Evolutionary conservation across 2,113 vertebrate genomes (phyloP), one percentile per base, ranked within the genome.

Genomic region (Zosterops pallidus): DNA sequence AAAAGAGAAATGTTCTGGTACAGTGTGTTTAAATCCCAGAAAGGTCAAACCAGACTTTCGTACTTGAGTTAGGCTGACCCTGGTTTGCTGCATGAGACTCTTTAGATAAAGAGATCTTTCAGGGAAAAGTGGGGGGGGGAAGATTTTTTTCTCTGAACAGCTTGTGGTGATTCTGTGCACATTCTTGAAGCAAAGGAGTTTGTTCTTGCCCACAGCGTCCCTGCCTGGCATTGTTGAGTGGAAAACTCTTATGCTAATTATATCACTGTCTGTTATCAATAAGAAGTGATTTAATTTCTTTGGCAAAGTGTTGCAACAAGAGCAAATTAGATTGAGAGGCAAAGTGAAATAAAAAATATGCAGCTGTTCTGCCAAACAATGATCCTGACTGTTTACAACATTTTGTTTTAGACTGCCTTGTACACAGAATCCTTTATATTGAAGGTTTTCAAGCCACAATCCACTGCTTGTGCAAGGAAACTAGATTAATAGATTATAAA

Each of bases 231-330:
- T 93, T 90, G 85, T 78, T 55, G 84, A 97, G 87, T 87, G 65
- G 72, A 89, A 96, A 84, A 89, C 83, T 91, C 93, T 78, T 84
- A 77, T 49, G 92, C 60, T 94, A 92, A 93, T 94, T 83, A 90
- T 96, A 83, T 83, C 91, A 39, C 80, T 95, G 93, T 71, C 87
- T 95, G 85, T 94, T 92, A 96, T 90, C 95, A 95, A 83, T 96
- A 96, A 95, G 91, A 87, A 87, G 68, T 65, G 88, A 88, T 90
- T 96, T 94, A 94, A 96, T 96, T 96, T 95, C 64, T 95, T 95
- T 93, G 93, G 90, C 88, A 65, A 83, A 94, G 92, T 95, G 85
- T 94, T 92, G 80, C 83, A 93, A 90, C 56, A 86, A 92, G 89
- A 93, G 69, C 82, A 95, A 94, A 89, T 95, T 89, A 88, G 94